These are phyloP conservation scores for Aphelinus atriplicis DNA, from an alignment of 1,140 invertebrate species.

Conservation along the genomic window DNA sequence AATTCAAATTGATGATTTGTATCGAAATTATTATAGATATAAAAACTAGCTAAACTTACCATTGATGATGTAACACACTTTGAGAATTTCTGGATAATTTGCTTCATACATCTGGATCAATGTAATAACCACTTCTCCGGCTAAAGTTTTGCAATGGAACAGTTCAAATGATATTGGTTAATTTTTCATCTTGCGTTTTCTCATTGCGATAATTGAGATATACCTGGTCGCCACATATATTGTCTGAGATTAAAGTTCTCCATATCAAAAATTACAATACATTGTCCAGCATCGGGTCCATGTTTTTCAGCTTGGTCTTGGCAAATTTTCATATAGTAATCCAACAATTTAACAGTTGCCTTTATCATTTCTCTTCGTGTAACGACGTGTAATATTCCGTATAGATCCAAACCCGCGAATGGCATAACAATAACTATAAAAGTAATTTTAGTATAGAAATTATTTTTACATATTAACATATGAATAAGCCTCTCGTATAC, in stretches of 20 bases:
- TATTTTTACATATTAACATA: neutral
- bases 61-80: slow-evolving; percentile 86
- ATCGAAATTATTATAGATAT: neutral
- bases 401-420: slow-evolving; percentile 79
- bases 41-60: slow-evolving; percentile 65
- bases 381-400: slow-evolving; percentile 82
- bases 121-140: slow-evolving; percentile 83
- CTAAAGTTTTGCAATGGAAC: slow-evolving; percentile 54
- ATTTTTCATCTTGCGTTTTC: neutral
- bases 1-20: neutral
- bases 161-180: too few species aligned
- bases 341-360: slow-evolving; percentile 72
- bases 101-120: slow-evolving; percentile 87
- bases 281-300: slow-evolving; percentile 71
- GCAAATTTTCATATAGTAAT: slow-evolving; percentile 71
- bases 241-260: slow-evolving; percentile 84
- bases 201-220: slow-evolving; percentile 20
- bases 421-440: slow-evolving; percentile 76
- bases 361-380: slow-evolving; percentile 79
- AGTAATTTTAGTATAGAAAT: neutral
- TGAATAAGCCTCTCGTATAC: too few species aligned
- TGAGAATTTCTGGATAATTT: slow-evolving; percentile 89
- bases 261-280: slow-evolving; percentile 86
- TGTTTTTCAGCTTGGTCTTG: slow-evolving; percentile 70
- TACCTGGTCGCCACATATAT: slow-evolving; percentile 87